These are phyloP conservation scores for Dolomedes plantarius DNA, from an alignment of 2,888 invertebrate species.

Conservation along the genomic window DNA sequence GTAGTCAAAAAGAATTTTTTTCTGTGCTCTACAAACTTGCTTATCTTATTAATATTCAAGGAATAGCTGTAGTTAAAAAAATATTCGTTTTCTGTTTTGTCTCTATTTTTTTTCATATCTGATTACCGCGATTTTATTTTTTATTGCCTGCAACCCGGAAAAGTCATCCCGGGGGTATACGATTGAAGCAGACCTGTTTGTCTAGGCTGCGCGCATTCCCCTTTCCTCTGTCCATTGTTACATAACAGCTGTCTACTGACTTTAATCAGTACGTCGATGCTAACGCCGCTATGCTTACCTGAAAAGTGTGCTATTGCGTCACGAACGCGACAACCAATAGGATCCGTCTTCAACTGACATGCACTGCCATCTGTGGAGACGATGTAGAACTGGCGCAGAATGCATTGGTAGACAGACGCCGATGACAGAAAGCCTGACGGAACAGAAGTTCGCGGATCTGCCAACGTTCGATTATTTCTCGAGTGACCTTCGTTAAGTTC, in stretches of 20 bases:
- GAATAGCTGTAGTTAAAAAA: no score
- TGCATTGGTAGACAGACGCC: constrained; percentile 1
- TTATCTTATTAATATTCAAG: no score
- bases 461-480: not conserved
- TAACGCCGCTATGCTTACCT: constrained; percentile 22
- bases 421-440: constrained; percentile 29
- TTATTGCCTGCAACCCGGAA: constrained; percentile 25
- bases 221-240: constrained; percentile 25
- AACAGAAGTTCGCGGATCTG: not conserved
- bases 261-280: constrained; percentile 8
- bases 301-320: constrained; percentile 40
- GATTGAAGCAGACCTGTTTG: constrained; percentile 30
- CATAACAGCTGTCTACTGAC: constrained; percentile 35
- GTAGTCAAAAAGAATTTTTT: no score
- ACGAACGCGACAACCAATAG: constrained; percentile 16
- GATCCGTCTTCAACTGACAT: not conserved
- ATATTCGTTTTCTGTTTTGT: no score
- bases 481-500: constrained; percentile 39
- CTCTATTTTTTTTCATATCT: no score
- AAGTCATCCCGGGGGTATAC: constrained; percentile 2
- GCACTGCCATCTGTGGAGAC: constrained; percentile 45
- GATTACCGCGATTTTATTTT: no score
- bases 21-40: no score
- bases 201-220: not conserved
- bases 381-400: constrained; percentile 9